Base-by-base conservation (phyloP, 2,888 invertebrate genomes). In the Thera britannica region DNA sequence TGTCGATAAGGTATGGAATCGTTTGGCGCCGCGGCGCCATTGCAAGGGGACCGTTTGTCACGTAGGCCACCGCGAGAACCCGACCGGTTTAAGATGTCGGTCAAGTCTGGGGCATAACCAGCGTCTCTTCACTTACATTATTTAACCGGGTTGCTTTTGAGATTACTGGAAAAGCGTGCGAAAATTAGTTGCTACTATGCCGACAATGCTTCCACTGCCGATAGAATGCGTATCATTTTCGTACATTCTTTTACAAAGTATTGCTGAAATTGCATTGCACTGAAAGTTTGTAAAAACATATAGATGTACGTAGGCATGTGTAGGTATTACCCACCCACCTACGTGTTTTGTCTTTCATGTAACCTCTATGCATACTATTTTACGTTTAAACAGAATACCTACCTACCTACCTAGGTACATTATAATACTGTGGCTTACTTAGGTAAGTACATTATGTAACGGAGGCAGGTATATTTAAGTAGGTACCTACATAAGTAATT, bases 1-100 rank as follows among this genome's bases (percentile, higher is more conserved):
- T 83, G 89, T 90, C 87, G 80, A 86, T 92, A 92, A 87, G 90
- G 87, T 88, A 87, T 86, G 86, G 90, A 83, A 89, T 94, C 80
- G 94, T 88, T 88, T 92, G 87, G 90, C 94, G 82, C 88, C 84
- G 82, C 84, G 92, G 82, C 91, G 89, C 94, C 94, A 94, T 93
- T 90, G 87, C 88, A 77, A 81, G 85, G 87, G 85, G 83, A 79
- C 87, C 83, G 82, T 79, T 76, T 90, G 94, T 94, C 94, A 94
- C 94, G 94, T 94, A 94, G 90, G 93, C 94, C 91, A 92, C 87
- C 75, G 76, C 70, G 76, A 61, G 68, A 77, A 88, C 75, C 84
- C 90, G 83, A 57, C 87, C 76, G 79, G 79, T 77, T 90, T 79
- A 59, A 76, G 79, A 77, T 70, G 84, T 55, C 72, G 41, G 72